Base-by-base conservation (phyloP, 2,797 vertebrate genomes). In the Coracias cyanogaster region DNA sequence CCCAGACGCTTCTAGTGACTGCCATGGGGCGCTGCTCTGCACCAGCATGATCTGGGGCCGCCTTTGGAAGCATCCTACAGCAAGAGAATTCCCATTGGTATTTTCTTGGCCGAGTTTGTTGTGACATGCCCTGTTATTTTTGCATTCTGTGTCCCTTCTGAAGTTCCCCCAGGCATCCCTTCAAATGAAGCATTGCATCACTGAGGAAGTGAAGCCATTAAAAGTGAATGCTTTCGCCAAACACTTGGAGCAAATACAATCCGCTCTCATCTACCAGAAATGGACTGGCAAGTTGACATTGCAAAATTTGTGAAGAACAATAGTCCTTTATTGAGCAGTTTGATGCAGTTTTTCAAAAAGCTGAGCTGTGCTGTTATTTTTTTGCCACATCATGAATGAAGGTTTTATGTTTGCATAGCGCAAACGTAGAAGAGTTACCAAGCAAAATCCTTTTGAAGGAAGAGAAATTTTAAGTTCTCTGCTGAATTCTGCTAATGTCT, bases 51-150 rank as follows among this genome's bases (percentile, higher is more conserved):
- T 64, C 82, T 87, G 95, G 70, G 45, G 26, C 67, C 2, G 26
- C 78, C 41, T 86, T 90, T 69, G 94, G 80, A 93, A 93, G 67
- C 64, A 33, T 90, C 84, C 74, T 77, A 51, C 62, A 80, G 72
- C 84, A 82, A 64, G 29, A 93, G 77, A 96, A 92, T 82, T 82
- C 92, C 84, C 80, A 83, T 94, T 81, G 93, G 92, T 92, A 22
- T 80, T 93, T 84, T 62, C 46, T 79, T 95, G 73, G 83, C 77
- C 24, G 70, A 46, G 60, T 92, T 84, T 92, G 91, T 93, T 94
- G 83, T 52, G 84, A 90, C 90, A 89, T 90, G 94, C 89, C 94
- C 92, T 91, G 67, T 95, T 95, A 86, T 92, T 95, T 94, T 90
- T 86, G 60, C 77, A 62, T 93, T 76, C 72, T 78, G 55, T 67